These are phyloP conservation scores for Maniola jurtina DNA, from an alignment of 1,140 invertebrate genomes.

Conservation along the genomic window DNA sequence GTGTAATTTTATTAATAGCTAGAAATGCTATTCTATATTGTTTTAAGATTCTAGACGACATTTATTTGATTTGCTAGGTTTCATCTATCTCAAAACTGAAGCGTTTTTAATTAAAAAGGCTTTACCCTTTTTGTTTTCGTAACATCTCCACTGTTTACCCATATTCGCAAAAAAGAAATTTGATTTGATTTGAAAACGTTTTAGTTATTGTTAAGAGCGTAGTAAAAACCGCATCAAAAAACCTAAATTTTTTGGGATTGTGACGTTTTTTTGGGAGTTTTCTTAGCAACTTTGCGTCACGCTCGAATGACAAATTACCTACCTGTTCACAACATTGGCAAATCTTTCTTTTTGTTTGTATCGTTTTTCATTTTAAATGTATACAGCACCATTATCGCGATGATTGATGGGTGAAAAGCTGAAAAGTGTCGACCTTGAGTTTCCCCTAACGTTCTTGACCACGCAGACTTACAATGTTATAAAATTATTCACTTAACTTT, in stretches of 20 bases:
- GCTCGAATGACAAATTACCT: slow-evolving; percentile 5
- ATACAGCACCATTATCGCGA: not conserved
- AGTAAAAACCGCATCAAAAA: not conserved
- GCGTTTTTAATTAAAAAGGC: too few relatives aligned
- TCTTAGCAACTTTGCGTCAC: not conserved
- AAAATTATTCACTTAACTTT: too few relatives aligned
- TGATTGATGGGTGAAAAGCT: slow-evolving; percentile 3
- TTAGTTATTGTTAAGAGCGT: too few relatives aligned
- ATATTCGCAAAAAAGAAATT: too few relatives aligned
- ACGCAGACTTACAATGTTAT: too few relatives aligned
- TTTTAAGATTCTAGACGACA: too few relatives aligned
- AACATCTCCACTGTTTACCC: too few relatives aligned
- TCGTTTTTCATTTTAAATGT: slow-evolving; percentile 1
- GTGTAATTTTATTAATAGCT: not conserved
- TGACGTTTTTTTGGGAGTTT: not conserved
- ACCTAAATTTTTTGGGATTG: not conserved
- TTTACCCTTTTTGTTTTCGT: too few relatives aligned
- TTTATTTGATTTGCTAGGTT: too few relatives aligned
- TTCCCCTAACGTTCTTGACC: too few relatives aligned
- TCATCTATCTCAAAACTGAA: too few relatives aligned
- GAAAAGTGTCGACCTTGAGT: not conserved
- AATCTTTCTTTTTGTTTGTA: not conserved
- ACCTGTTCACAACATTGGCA: not conserved
- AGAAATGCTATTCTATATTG: not conserved
- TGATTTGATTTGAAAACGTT: too few relatives aligned